phyloP scores from a whole-genome alignment of 2,888 invertebrate genomes.

The Alloscopus bannaensis region DNA sequence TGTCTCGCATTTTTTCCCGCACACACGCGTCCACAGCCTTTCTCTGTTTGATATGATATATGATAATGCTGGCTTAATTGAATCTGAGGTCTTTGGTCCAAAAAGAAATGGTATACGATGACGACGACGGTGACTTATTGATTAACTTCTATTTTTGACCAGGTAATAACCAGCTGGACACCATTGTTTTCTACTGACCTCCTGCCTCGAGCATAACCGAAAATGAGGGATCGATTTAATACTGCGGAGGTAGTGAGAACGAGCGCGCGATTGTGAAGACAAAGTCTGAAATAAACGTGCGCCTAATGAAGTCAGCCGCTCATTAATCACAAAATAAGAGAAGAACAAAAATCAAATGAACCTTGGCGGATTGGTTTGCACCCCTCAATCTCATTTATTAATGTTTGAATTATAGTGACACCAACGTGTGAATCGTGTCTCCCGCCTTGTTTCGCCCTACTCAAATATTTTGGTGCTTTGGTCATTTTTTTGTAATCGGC shows the following conservation, averaged over 20 bases:
- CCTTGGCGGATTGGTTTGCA: too few relatives aligned
- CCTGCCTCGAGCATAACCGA: not conserved
- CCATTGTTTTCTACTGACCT: constrained; percentile 35
- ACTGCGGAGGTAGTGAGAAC: not conserved
- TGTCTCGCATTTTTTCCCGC: too few relatives aligned
- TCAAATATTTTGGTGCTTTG: constrained; percentile 60
- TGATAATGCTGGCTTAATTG: too few relatives aligned
- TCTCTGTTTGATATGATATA: too few relatives aligned
- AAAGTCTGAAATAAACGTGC: not conserved
- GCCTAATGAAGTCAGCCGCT: constrained; percentile 52
- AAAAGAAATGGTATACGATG: constrained; percentile 1
- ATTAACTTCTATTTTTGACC: constrained; percentile 46
- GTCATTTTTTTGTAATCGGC: constrained; percentile 23
- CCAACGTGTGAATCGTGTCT: too few relatives aligned
- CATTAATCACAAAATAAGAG: constrained; percentile 46
- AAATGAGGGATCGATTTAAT: constrained; percentile 3
- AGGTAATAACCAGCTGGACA: constrained; percentile 30
- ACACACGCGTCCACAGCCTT: too few relatives aligned
- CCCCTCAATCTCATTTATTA: too few relatives aligned
- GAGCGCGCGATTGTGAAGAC: not conserved
- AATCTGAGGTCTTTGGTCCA: constrained; percentile 13
- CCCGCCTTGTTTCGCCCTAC: constrained; percentile 46
- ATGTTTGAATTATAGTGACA: too few relatives aligned
- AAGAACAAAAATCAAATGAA: too few relatives aligned
- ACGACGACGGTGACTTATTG: constrained; percentile 9